phyloP scores from a whole-genome alignment of 1,140 invertebrate genomes.

The Chironomus tepperi region DNA sequence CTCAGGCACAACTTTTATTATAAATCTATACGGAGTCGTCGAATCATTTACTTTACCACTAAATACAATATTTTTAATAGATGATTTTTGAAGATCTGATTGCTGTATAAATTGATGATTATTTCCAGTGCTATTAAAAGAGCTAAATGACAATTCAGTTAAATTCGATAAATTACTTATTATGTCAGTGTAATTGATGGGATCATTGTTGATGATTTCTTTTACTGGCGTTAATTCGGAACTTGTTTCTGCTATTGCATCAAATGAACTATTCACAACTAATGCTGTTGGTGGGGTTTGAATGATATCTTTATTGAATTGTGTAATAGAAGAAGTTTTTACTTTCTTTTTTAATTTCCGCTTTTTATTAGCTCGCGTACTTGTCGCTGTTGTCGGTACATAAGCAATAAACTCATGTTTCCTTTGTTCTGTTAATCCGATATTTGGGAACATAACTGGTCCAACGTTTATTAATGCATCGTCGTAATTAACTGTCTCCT shows the following conservation, averaged over 20 bases:
- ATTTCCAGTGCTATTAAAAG: background rate
- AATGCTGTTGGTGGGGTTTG: background rate
- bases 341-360: constrained; percentile 18
- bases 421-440: background rate
- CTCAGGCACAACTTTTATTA: background rate
- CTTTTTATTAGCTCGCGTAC: constrained; percentile 1
- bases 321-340: constrained; percentile 14
- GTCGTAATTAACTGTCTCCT: background rate
- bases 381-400: background rate
- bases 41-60: background rate
- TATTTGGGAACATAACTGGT: background rate
- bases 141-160: background rate
- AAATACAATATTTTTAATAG: background rate
- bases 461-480: background rate
- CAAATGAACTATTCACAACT: background rate
- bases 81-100: background rate
- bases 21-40: background rate
- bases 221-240: background rate
- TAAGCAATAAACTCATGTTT: background rate
- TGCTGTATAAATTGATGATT: background rate
- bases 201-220: background rate
- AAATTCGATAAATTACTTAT: constrained; percentile 2
- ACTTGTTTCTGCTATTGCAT: background rate
- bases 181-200: background rate
- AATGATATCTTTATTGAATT: background rate